A percentile compares a stretch with the other conserved stretches of the same genome.
Evolutionary conservation across 2,888 invertebrate genomes (phyloP).

Genomic region (Cancer borealis): DNA sequence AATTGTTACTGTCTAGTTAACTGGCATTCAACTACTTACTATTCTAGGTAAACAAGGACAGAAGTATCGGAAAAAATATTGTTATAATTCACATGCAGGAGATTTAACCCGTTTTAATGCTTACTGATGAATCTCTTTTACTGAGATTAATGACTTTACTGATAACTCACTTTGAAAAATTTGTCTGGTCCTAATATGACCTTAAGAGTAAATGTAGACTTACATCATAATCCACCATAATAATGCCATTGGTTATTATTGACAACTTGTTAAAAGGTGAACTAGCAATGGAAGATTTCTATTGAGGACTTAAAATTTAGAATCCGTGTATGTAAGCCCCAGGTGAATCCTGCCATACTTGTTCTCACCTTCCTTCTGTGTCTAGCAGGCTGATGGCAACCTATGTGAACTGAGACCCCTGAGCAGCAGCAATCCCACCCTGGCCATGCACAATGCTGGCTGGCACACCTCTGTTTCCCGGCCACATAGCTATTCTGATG

Average conservation of each 20-base stretch:
- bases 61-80: neutral
- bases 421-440: slow-evolving; percentile 76
- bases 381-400: slow-evolving; percentile 74
- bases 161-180: neutral
- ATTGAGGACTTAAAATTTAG: neutral
- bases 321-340: neutral
- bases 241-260: neutral
- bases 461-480: slow-evolving; percentile 69
- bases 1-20: neutral
- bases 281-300: neutral
- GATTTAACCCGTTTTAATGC: neutral
- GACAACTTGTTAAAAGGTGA: neutral
- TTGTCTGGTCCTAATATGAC: neutral
- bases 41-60: neutral
- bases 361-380: neutral
- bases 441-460: slow-evolving; percentile 64
- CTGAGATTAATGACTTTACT: neutral
- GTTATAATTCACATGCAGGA: neutral
- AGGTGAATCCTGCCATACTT: neutral
- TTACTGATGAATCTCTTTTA: too few species aligned
- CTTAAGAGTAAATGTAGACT: neutral
- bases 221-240: neutral
- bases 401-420: slow-evolving; percentile 73
- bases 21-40: neutral
- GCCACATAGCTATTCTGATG: slow-evolving; percentile 76